Evolutionary conservation across 2,113 vertebrate species (phyloP).

Genomic region (Upupa epops): DNA sequence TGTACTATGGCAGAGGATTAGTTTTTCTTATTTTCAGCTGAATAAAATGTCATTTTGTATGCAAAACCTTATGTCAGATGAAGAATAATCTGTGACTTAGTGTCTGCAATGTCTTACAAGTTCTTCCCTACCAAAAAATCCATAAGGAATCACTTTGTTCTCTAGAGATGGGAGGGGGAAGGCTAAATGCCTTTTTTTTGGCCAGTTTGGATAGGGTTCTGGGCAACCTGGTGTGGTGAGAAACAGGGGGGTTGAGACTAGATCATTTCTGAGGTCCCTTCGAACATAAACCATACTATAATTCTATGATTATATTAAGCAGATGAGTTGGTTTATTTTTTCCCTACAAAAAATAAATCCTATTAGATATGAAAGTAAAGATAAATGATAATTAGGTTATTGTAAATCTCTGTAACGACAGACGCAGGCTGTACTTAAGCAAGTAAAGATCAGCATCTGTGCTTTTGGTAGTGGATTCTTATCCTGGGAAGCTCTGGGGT

Average conservation of each 20-base stretch:
- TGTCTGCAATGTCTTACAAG: background rate
- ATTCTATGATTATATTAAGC: background rate
- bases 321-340: background rate
- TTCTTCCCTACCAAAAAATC: background rate
- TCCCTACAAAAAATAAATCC: background rate
- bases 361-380: background rate
- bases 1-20: rapidly evolving
- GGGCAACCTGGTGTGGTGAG: too few species aligned
- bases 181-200: background rate
- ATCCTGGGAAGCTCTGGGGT: background rate
- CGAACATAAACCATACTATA: too few species aligned
- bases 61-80: background rate
- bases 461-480: background rate
- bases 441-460: background rate
- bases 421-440: rapidly evolving
- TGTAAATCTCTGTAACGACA: background rate
- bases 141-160: background rate
- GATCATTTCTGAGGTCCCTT: too few species aligned
- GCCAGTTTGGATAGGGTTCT: too few species aligned
- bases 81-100: background rate
- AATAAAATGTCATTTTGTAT: background rate
- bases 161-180: rapidly evolving
- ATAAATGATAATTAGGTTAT: background rate
- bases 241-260: too few species aligned
- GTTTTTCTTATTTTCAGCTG: background rate